These are phyloP conservation scores for Ryuthela nishihirai DNA, from an alignment of 2,888 invertebrate genomes.

Conservation along the genomic window DNA sequence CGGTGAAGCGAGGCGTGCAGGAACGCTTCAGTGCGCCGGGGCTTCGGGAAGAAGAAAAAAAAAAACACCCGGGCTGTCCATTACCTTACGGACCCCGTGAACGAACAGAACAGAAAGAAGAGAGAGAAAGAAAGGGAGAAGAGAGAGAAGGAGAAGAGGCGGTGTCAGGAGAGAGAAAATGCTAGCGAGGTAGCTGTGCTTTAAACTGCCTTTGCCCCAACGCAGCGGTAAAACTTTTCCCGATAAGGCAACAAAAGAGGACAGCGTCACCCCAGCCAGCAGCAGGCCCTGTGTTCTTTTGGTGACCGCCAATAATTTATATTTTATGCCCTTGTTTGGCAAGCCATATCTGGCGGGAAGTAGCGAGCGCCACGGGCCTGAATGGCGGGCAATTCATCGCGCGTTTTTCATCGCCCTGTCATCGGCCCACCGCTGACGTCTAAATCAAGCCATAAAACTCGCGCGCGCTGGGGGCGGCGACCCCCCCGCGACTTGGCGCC, in stretches of 20 bases:
- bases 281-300: background rate
- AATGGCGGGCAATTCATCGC: too few relatives aligned
- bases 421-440: slow-evolving; percentile 2
- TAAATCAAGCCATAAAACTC: slow-evolving; percentile 2
- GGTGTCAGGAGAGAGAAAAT: slow-evolving; percentile 26
- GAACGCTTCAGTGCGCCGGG: background rate
- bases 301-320: slow-evolving; percentile 1
- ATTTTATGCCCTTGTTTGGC: slow-evolving; percentile 2
- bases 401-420: too few relatives aligned
- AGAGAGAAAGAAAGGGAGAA: background rate
- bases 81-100: background rate
- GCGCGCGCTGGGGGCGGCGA: background rate
- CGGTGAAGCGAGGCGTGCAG: background rate
- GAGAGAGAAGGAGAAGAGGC: slow-evolving; percentile 5
- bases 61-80: background rate
- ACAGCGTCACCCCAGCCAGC: background rate
- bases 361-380: too few relatives aligned
- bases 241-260: too few relatives aligned
- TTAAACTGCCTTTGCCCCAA: too few relatives aligned
- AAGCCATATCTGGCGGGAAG: too few relatives aligned
- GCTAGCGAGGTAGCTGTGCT: slow-evolving; percentile 23
- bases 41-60: too few relatives aligned
- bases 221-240: too few relatives aligned
- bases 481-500: too few relatives aligned
- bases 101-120: slow-evolving; percentile 4